Evolutionary conservation across 2,888 invertebrate species (phyloP).

Genomic region (Coleophora deauratella): DNA sequence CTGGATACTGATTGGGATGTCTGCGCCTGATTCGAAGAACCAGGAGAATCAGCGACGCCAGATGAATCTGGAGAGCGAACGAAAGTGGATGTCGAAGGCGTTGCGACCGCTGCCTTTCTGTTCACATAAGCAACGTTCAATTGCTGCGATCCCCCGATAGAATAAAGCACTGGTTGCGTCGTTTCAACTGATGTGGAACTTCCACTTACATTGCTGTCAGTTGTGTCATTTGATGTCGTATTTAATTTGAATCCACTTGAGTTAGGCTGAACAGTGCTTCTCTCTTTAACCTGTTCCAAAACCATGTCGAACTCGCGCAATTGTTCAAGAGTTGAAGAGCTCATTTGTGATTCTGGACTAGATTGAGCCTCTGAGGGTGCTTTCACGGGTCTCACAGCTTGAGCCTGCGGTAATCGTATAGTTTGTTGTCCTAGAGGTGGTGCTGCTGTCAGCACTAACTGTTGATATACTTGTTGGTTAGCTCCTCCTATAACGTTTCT

Average conservation of each 20-base stretch:
- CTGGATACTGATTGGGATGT: constrained; percentile 45
- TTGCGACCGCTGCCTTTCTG: constrained; percentile 48
- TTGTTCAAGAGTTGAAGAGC: constrained; percentile 84
- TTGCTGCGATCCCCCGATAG: constrained; percentile 49
- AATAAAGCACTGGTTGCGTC: constrained; percentile 55
- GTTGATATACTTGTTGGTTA: constrained; percentile 69
- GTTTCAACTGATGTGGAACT: constrained; percentile 35
- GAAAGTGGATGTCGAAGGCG: constrained; percentile 45
- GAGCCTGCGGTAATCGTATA: constrained; percentile 51
- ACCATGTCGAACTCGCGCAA: constrained; percentile 87
- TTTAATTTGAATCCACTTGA: constrained; percentile 37
- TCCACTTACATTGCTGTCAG: constrained; percentile 32
- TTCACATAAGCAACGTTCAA: constrained; percentile 59
- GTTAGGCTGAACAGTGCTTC: constrained; percentile 77
- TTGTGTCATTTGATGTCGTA: constrained; percentile 37
- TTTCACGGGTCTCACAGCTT: constrained; percentile 38
- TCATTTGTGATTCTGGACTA: constrained; percentile 75
- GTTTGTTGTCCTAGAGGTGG: constrained; percentile 61
- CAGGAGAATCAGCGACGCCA: constrained; percentile 45
- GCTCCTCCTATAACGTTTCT: constrained; percentile 74
- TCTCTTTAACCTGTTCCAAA: constrained; percentile 85
- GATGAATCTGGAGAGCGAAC: constrained; percentile 61
- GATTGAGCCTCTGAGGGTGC: constrained; percentile 45
- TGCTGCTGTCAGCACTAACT: constrained; percentile 63
- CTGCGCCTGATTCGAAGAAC: constrained; percentile 45